Evolutionary conservation across 2,113 vertebrate genomes (phyloP), one percentile per base, ranked within the genome.

Genomic region (Phalacrocorax pelagicus): DNA sequence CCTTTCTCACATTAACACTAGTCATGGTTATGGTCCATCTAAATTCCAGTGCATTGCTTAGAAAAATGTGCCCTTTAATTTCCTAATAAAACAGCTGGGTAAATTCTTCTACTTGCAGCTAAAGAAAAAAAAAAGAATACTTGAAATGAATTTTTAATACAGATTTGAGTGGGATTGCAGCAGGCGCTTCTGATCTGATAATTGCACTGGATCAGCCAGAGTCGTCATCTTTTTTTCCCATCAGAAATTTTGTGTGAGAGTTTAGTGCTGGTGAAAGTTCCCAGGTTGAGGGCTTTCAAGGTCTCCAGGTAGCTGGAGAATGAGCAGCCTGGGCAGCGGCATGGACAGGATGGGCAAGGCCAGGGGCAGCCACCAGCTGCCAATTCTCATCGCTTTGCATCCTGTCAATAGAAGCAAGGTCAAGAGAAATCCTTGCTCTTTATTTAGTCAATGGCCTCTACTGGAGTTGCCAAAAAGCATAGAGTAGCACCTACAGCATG

Each of bases 101-200:
- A 95, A 97, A 97, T 95, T 97, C 91, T 95, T 89, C 74, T 77
- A 82, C 89, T 96, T 95, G 89, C 86, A 92, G 86, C 70, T 95
- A 80, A 94, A 89, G 58, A 65, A 88, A 90, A 81, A 93, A 40
- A 67, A 51, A 86, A 40, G 54, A 86, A 75, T 70, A 85, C 81
- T 97, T 80, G 81, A 94, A 95, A 97, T 97, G 86, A 97, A 97
- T 97, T 97, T 97, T 97, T 97, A 97, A 97, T 97, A 97, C 89
- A 80, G 91, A 95, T 95, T 97, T 95, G 97, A 97, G 97, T 97
- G 96, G 96, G 96, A 97, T 96, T 97, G 94, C 92, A 91, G 96
- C 91, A 96, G 92, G 96, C 36, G 5, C 89, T 96, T 92, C 92
- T 97, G 96, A 96, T 96, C 96, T 94, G 96, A 92, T 97, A 96